These are phyloP conservation scores for Dicyrtomina minuta DNA, from an alignment of 2,888 invertebrate genomes.

Conservation along the genomic window DNA sequence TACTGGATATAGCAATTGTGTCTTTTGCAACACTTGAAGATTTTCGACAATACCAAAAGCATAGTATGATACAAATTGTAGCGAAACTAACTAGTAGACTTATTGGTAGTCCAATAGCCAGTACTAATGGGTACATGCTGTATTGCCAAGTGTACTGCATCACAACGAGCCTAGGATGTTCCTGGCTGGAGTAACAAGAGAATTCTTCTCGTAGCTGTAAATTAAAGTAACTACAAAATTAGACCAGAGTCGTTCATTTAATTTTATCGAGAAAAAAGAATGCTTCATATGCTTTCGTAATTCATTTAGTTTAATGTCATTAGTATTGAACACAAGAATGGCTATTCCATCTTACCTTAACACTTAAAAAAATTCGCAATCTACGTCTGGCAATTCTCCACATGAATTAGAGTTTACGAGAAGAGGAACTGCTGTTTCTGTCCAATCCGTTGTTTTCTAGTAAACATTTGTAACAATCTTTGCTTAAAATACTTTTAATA, in stretches of 20 bases:
- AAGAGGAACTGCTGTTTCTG: constrained; percentile 6
- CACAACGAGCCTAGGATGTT: not conserved
- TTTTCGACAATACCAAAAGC: constrained; percentile 24
- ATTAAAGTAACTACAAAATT: no score
- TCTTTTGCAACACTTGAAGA: not conserved
- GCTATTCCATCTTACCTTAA: constrained; percentile 6
- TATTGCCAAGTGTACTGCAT: not conserved
- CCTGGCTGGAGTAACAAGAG: constrained; percentile 4
- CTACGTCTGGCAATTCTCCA: constrained; percentile 13
- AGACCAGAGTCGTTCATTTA: not conserved
- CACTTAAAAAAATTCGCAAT: constrained; percentile 15
- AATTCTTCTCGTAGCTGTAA: constrained; percentile 7
- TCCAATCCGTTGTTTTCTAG: not conserved
- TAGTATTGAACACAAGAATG: no score
- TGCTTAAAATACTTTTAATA: not conserved
- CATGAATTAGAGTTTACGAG: constrained; percentile 12
- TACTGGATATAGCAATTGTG: not conserved
- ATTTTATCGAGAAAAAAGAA: not conserved
- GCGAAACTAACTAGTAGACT: not conserved
- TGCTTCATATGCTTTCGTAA: no score
- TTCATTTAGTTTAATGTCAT: no score
- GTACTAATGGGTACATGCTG: constrained; percentile 1
- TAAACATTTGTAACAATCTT: not conserved
- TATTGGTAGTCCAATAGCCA: constrained; percentile 16
- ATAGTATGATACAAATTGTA: constrained; percentile 6